A percentile compares a stretch with the other conserved stretches of the same genome.
phyloP scores from a whole-genome alignment of 2,113 vertebrate species.

The Vulpes lagopus region DNA sequence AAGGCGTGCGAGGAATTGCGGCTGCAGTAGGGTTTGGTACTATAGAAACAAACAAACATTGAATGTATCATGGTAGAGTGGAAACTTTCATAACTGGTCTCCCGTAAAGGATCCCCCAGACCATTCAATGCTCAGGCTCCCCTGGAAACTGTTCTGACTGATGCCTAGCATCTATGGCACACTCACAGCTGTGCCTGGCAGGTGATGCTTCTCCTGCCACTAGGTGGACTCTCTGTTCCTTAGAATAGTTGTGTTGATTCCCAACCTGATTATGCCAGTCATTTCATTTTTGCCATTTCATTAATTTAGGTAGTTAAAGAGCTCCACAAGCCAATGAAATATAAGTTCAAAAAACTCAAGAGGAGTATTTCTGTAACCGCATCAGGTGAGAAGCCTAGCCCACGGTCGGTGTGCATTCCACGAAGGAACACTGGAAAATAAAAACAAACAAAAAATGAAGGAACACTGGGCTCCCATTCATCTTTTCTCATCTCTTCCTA shows the following conservation, averaged over 20 bases:
- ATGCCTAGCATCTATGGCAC: fast-evolving
- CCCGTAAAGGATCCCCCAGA: not conserved
- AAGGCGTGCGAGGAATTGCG: constrained; percentile 94
- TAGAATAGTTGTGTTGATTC: not conserved
- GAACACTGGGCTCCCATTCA: not conserved
- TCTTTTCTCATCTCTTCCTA: not conserved
- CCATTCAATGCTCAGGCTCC: too few species aligned
- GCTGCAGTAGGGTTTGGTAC: constrained; percentile 89
- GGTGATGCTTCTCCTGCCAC: not conserved
- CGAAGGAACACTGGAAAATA: not conserved
- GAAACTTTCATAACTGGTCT: not conserved
- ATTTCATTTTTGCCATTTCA: not conserved
- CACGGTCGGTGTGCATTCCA: not conserved
- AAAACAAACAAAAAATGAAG: not conserved
- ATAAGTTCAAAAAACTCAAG: not conserved
- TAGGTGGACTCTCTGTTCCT: not conserved
- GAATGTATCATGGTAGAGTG: fast-evolving
- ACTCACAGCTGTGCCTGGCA: fast-evolving
- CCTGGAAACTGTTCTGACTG: not conserved
- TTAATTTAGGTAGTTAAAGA: not conserved
- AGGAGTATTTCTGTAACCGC: not conserved
- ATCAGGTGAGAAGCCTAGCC: not conserved
- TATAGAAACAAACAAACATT: constrained; percentile 53
- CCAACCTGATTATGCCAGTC: not conserved
- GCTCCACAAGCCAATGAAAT: not conserved